A percentile compares a stretch with the other conserved stretches of the same genome.
phyloP scores from a whole-genome alignment of 2,797 vertebrate species.

The Orientallactaga sibirica region DNA sequence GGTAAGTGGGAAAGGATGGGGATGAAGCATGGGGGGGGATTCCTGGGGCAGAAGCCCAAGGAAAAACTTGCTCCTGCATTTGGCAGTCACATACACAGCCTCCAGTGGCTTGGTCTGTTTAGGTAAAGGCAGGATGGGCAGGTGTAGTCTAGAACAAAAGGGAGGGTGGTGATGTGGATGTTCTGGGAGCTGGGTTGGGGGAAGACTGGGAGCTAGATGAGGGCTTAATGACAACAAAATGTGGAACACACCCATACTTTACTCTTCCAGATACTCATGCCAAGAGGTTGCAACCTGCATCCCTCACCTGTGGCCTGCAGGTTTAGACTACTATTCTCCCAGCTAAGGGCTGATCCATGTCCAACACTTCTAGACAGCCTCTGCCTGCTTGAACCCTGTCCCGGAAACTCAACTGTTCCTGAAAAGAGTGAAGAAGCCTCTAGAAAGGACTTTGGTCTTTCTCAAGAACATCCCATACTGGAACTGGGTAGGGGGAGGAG shows the following conservation, averaged over 20 bases:
- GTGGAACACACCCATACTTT: slow-evolving; percentile 18
- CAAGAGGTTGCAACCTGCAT: neutral
- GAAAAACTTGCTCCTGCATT: neutral
- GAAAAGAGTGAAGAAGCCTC: slow-evolving; percentile 2
- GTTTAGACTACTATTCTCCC: neutral
- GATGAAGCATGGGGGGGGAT: neutral
- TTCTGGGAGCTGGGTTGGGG: neutral
- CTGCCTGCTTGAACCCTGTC: neutral
- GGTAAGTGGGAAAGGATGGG: slow-evolving; percentile 47
- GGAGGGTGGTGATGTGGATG: neutral
- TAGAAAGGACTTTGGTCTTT: slow-evolving; percentile 30
- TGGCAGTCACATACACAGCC: neutral
- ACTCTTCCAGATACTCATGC: slow-evolving; percentile 45
- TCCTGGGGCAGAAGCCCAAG: neutral
- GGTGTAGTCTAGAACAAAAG: neutral
- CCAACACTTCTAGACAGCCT: slow-evolving; percentile 17
- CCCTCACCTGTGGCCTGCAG: neutral
- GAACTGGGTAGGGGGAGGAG: slow-evolving; percentile 57
- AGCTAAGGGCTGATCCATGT: neutral
- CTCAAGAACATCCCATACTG: neutral
- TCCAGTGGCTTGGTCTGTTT: neutral
- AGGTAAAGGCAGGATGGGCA: neutral
- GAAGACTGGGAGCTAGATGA: neutral
- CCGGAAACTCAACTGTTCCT: slow-evolving; percentile 24
- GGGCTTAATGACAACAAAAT: neutral